Evolutionary conservation across 2,113 vertebrate species (phyloP), one percentile per base, ranked within the genome.

Genomic region (Epinephelus fuscoguttatus): DNA sequence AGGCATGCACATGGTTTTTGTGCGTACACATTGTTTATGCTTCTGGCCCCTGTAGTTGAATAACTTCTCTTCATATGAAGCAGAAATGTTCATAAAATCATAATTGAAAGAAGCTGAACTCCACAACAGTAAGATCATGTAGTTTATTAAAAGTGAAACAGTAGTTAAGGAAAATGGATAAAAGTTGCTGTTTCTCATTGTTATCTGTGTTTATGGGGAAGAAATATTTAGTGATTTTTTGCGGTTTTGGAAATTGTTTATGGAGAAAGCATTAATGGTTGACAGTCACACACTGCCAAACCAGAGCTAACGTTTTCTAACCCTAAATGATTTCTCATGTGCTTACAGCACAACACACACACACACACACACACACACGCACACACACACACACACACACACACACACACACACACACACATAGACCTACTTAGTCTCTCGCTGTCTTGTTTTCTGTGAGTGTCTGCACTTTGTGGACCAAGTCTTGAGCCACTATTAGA

Each of bases 401-500:
- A 27, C 27, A 27, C 27, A 27, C 27, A 27, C 27, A 27, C 27
- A 27, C 2, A 27, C 27, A 27, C 27, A 4, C 27, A 27, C 27
- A 27, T 4, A 27, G 27, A 3, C 27, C 27, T 27, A 27, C 3
- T n/a, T 6, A 50, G 50, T 45, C 49, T 61, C 56, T 70, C 6
- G 30, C 12, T 40, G 9, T 64, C 57, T 98, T 97, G 94, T 98
- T 99, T 92, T 98, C 97, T 0, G 97, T 97, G 76, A 97, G 94
- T 0, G 96, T 97, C 95, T 97, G 97, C 59, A 98, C 97, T 91
- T 97, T 97, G 85, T 96, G 95, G 67, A 97, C 97, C 0, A 97
- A 94, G 84, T 97, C 96, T 56, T 96, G 94, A 37, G 96, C 97
- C 91, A 97, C 95, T 81, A 95, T 96, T 91, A 97, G 92, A 60